Base-by-base conservation (phyloP, 2,888 invertebrate genomes). In the Lithophane leautieri region DNA sequence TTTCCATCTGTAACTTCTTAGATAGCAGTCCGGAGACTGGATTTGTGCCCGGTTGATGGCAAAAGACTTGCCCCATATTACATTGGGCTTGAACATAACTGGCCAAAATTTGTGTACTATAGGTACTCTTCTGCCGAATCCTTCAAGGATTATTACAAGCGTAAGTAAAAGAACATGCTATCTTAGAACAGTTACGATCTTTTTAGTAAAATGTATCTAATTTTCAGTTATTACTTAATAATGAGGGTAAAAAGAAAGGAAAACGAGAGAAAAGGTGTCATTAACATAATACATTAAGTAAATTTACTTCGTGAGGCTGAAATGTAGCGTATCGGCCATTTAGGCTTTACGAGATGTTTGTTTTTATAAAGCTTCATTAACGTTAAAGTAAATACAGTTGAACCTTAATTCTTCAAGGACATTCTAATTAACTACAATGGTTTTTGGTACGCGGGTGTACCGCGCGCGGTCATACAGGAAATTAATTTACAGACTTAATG, bases 271-370 rank as follows among this genome's bases (percentile, higher is more conserved):
- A 34, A 81, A 66, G 44, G 60, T 65, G 68, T 66, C 60, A 61
- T 84, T 81, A 72, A 50, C 67, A 74, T 70, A 78, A 81, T 52
- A 71, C 73, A 69, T 73, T 70, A 42, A 62, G 65, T 60, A 82
- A 76, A 82, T 82, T 79, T 77, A 72, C 70, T 74, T 44, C n/a
- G 58, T 52, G 58, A 19, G 42, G 56, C 63, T 72, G 63, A 66
- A 78, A 72, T 82, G 47, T 81, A 71, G 66, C 78, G 69, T 73
- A 67, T 75, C 58, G 75, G 62, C 70, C 70, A 73, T 77, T 82
- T 71, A 50, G 42, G 63, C 58, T 58, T 54, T 7, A 44, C 19
- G 42, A 50, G 44, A 34, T 63, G 70, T 70, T 85, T 71, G 70
- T 76, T 78, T 61, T 28, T 66, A 47, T 44, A 69, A 77, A 65